Conservation (phyloP, 2,113 vertebrate genomes). For the Xyrauchen texanus region DNA sequence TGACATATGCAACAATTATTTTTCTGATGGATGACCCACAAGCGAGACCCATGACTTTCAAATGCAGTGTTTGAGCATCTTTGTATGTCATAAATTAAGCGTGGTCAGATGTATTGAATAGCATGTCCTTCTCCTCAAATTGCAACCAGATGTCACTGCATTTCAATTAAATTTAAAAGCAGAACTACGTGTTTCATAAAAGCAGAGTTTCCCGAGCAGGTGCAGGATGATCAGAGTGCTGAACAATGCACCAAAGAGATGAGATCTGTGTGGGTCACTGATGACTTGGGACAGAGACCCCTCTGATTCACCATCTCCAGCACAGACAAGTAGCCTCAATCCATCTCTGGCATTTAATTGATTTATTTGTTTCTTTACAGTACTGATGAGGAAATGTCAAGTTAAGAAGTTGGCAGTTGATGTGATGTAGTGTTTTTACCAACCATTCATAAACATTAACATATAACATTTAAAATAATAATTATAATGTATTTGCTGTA, state of each 20-base stretch:
- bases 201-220: constrained; percentile 57
- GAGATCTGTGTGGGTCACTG: constrained; percentile 9
- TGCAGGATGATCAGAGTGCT: constrained; percentile 59
- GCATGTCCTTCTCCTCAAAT: constrained; percentile 74
- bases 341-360: constrained; percentile 25
- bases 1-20: constrained; percentile 56
- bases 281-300: constrained; percentile 28
- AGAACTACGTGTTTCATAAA: constrained; percentile 76
- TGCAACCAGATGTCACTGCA: constrained; percentile 77
- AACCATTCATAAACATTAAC: too few relatives aligned
- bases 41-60: constrained; percentile 60
- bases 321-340: constrained; percentile 16
- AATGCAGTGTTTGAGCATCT: constrained; percentile 64
- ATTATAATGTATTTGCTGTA: too few relatives aligned
- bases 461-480: too few relatives aligned
- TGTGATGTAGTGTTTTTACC: too few relatives aligned
- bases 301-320: constrained; percentile 17
- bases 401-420: too few relatives aligned
- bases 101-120: constrained; percentile 65
- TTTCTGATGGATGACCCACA: constrained; percentile 72
- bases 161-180: constrained; percentile 77
- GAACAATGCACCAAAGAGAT: constrained; percentile 52
- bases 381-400: too few relatives aligned
- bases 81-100: constrained; percentile 73
- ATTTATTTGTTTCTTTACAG: not conserved